Base-by-base conservation (phyloP, 23 tunicate genomes). In the Clavelina lepadiformis region DNA sequence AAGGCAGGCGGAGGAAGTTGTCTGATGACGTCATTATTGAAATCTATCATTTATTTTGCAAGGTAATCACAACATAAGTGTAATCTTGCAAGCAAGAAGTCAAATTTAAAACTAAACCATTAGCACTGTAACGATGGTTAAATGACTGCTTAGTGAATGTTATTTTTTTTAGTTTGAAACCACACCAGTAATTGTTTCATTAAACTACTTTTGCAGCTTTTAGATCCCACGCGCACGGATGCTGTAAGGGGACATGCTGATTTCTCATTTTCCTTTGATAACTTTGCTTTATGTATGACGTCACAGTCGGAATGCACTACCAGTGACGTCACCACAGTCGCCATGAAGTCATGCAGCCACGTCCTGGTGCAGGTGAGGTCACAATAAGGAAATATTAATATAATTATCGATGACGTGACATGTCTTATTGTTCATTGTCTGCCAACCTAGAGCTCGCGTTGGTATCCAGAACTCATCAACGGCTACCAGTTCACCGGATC, bases 391-490 rank as follows among this genome's bases (percentile, higher is more conserved):
- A n/a, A n/a, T n/a, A n/a, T n/a, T n/a, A n/a, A n/a, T n/a, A n/a
- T n/a, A n/a, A n/a, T n/a, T n/a, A n/a, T n/a, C n/a, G n/a, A n/a
- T n/a, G n/a, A n/a, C n/a, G n/a, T n/a, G n/a, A n/a, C n/a, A n/a
- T n/a, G n/a, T n/a, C n/a, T n/a, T n/a, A n/a, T n/a, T n/a, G n/a
- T n/a, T n/a, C n/a, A n/a, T n/a, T n/a, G n/a, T n/a, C n/a, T n/a
- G n/a, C n/a, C n/a, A n/a, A n/a, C n/a, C n/a, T 51, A 82, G 83
- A 63, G 83, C 29, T 74, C 78, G 4, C 59, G 75, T 5, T 85
- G 83, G 78, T 85, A 76, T 71, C 93, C 93, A 27, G 83, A 85
- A 64, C 54, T 76, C 2, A 71, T 85, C 24, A 85, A 85, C 35
- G 93, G 93, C 1, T 64, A 69, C 38, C 26, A 28, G 8, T 85